These are phyloP conservation scores for Lates japonicus DNA, from an alignment of 2,797 vertebrate species.

Conservation along the genomic window DNA sequence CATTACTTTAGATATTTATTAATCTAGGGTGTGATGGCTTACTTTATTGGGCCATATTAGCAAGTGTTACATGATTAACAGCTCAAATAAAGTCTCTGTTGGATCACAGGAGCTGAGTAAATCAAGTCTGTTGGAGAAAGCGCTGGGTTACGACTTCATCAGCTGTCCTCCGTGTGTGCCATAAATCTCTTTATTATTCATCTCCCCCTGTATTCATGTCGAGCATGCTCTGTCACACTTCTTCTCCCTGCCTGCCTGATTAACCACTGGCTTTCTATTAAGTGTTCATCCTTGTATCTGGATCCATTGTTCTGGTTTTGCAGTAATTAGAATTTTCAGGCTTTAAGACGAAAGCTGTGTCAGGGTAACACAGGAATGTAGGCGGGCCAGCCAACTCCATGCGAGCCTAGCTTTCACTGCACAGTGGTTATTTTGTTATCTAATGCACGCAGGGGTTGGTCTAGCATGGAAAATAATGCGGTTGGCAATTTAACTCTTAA, in stretches of 20 bases:
- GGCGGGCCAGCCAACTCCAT: slow-evolving; percentile 56
- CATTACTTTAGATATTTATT: slow-evolving; percentile 33
- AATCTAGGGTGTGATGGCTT: slow-evolving; percentile 31
- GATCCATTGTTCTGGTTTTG: slow-evolving; percentile 68
- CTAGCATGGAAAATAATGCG: slow-evolving; percentile 51
- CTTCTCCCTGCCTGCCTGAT: slow-evolving; percentile 37
- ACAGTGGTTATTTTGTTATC: slow-evolving; percentile 74
- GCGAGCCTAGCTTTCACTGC: slow-evolving; percentile 47
- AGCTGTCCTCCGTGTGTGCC: not conserved
- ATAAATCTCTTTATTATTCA: slow-evolving; percentile 47
- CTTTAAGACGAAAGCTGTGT: slow-evolving; percentile 57
- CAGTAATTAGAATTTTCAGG: slow-evolving; percentile 76
- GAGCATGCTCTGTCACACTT: slow-evolving; percentile 37
- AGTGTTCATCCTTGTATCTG: slow-evolving; percentile 49
- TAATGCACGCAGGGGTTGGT: slow-evolving; percentile 57
- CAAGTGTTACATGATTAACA: slow-evolving; percentile 49
- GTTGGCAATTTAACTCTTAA: slow-evolving; percentile 48
- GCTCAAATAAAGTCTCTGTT: slow-evolving; percentile 20
- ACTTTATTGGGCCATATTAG: slow-evolving; percentile 30
- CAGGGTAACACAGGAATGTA: slow-evolving; percentile 53
- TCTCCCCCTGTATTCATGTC: slow-evolving; percentile 29
- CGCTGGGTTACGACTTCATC: slow-evolving; percentile 22
- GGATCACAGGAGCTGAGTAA: slow-evolving; percentile 36
- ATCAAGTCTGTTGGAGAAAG: not conserved
- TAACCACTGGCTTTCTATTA: slow-evolving; percentile 57